Percentiles rank a stretch among this genome's conserved stretches.
phyloP scores from a whole-genome alignment of 2,888 invertebrate species.

The Poecilobothrus nobilitatus region DNA sequence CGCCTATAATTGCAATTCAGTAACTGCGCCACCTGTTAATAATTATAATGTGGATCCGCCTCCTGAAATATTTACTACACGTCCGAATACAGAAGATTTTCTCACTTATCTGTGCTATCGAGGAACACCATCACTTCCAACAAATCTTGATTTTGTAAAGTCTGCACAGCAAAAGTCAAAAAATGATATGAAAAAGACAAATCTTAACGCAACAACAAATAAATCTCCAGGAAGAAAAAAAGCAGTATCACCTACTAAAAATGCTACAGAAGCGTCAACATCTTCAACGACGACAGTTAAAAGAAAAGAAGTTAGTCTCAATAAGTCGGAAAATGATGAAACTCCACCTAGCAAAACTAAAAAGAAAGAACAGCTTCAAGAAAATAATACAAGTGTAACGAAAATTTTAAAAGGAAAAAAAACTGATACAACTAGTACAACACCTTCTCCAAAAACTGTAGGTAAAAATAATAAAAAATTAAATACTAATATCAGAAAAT shows the following conservation, averaged over 20 bases:
- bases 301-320: neutral
- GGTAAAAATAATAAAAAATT: neutral
- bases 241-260: neutral
- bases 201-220: slow-evolving; percentile 36
- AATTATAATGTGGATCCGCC: slow-evolving; percentile 50
- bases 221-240: neutral
- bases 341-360: neutral
- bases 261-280: neutral
- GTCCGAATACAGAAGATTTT: slow-evolving; percentile 79
- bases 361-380: neutral
- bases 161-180: neutral
- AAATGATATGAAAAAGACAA: slow-evolving; percentile 33
- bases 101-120: slow-evolving; percentile 75
- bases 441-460: neutral
- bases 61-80: slow-evolving; percentile 56
- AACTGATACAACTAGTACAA: neutral
- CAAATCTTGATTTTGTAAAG: slow-evolving; percentile 60
- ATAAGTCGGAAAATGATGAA: neutral
- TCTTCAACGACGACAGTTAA: neutral
- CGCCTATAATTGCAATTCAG: slow-evolving; percentile 24
- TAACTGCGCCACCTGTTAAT: slow-evolving; percentile 25
- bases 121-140: slow-evolving; percentile 64
- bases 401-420: neutral
- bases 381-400: neutral
- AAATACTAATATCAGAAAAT: slow-evolving; percentile 24